Evolutionary conservation across 1,140 invertebrate genomes (phyloP).

Genomic region (Callitettix versicolor): DNA sequence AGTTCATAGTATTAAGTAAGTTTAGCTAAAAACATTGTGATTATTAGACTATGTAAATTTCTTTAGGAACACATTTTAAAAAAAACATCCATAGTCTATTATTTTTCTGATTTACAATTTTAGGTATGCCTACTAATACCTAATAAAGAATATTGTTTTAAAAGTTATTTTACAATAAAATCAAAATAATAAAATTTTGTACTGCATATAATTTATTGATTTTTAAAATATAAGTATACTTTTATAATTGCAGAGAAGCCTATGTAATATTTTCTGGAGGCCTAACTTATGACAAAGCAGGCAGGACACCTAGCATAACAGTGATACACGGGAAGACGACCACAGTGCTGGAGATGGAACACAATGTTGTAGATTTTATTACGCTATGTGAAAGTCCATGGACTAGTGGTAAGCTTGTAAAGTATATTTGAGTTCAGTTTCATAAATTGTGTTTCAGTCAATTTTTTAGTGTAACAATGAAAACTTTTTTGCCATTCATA

Average conservation of each 20-base stretch:
- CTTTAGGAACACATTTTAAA: too few species aligned
- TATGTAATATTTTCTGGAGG: slow-evolving; percentile 94
- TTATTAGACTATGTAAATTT: too few species aligned
- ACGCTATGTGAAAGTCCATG: slow-evolving; percentile 89
- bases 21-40: background rate
- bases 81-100: too few species aligned
- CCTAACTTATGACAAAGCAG: slow-evolving; percentile 77
- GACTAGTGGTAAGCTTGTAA: slow-evolving; percentile 59
- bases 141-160: slow-evolving; percentile 1
- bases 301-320: slow-evolving; percentile 86
- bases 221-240: too few species aligned
- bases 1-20: background rate
- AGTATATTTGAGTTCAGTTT: slow-evolving; percentile 10
- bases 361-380: slow-evolving; percentile 94
- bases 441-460: background rate
- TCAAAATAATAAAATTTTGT: too few species aligned
- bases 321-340: slow-evolving; percentile 90
- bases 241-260: slow-evolving; percentile 58
- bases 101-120: background rate
- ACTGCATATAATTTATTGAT: too few species aligned
- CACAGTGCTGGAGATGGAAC: slow-evolving; percentile 97
- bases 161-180: background rate
- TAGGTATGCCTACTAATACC: background rate
- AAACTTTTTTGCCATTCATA: too few species aligned
- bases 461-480: too few species aligned